These are phyloP conservation scores for Microtus montanus DNA, from an alignment of 2,113 vertebrate species.

Conservation along the genomic window DNA sequence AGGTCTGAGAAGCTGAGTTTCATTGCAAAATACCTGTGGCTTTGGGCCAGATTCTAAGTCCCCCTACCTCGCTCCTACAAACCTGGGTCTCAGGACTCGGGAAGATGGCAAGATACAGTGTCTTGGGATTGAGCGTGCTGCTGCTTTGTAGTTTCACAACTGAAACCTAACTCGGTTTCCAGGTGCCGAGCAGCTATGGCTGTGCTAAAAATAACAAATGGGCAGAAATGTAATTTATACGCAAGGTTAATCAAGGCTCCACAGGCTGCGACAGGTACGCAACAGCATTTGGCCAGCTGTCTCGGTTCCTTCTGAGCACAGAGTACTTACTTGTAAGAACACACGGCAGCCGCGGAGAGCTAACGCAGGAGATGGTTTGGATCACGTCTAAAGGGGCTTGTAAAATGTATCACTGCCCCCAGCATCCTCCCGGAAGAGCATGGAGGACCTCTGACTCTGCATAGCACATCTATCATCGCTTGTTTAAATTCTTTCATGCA, in stretches of 20 bases:
- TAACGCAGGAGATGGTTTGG: background rate
- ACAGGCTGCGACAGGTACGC: conserved; percentile 28
- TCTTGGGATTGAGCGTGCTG: background rate
- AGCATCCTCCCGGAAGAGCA: background rate
- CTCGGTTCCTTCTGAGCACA: conserved; percentile 25
- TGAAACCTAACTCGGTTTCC: conserved; percentile 59
- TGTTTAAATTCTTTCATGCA: background rate
- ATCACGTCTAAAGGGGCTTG: background rate
- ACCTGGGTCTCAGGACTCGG: background rate
- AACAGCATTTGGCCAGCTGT: background rate
- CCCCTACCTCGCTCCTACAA: background rate
- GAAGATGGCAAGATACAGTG: background rate
- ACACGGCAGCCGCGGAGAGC: background rate
- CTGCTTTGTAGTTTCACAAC: background rate
- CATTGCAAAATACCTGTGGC: background rate
- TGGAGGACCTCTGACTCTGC: background rate
- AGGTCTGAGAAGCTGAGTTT: background rate
- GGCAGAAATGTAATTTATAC: conserved; percentile 64
- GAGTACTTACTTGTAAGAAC: background rate
- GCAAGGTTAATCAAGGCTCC: conserved; percentile 58
- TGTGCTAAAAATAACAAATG: conserved; percentile 68
- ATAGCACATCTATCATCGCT: background rate
- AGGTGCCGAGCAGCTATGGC: conserved; percentile 22
- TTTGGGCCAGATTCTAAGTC: background rate
- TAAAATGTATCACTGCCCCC: background rate